Evolutionary conservation across 1,140 invertebrate genomes (phyloP).

Genomic region (Cataglyphis hispanica): DNA sequence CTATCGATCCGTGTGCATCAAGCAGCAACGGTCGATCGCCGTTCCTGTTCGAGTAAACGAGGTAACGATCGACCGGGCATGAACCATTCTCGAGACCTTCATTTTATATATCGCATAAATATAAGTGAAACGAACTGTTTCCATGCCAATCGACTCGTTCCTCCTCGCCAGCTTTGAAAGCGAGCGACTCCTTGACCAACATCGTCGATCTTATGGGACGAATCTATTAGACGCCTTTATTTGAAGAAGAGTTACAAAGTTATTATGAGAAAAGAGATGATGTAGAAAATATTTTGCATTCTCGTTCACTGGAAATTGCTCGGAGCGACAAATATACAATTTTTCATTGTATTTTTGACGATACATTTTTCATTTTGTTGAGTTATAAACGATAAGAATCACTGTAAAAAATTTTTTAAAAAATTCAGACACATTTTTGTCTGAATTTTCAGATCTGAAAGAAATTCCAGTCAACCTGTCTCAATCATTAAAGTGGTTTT

Average conservation of each 20-base stretch:
- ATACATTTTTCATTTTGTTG: not conserved
- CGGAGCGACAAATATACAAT: not conserved
- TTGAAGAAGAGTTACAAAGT: not conserved
- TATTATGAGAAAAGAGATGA: constrained; percentile 9
- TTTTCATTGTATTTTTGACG: not conserved
- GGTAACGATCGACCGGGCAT: constrained; percentile 65
- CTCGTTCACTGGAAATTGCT: not conserved
- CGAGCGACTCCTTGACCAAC: constrained; percentile 56
- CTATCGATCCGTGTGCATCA: constrained; percentile 75
- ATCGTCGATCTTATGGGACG: constrained; percentile 41
- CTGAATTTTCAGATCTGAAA: no score
- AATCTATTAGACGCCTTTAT: constrained; percentile 25
- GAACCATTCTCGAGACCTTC: constrained; percentile 75
- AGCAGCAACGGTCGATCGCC: constrained; percentile 70
- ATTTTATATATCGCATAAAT: constrained; percentile 73
- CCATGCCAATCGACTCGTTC: constrained; percentile 22
- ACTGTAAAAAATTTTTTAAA: no score
- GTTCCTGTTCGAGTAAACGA: constrained; percentile 52
- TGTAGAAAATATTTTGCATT: not conserved
- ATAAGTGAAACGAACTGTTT: constrained; percentile 57
- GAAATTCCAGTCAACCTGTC: no score
- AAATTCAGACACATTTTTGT: no score
- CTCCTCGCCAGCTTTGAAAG: constrained; percentile 35
- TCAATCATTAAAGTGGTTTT: no score
- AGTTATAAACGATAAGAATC: not conserved